These are phyloP conservation scores for Zenarchopterus dispar DNA, from an alignment of 2,797 vertebrate species.

Conservation along the genomic window DNA sequence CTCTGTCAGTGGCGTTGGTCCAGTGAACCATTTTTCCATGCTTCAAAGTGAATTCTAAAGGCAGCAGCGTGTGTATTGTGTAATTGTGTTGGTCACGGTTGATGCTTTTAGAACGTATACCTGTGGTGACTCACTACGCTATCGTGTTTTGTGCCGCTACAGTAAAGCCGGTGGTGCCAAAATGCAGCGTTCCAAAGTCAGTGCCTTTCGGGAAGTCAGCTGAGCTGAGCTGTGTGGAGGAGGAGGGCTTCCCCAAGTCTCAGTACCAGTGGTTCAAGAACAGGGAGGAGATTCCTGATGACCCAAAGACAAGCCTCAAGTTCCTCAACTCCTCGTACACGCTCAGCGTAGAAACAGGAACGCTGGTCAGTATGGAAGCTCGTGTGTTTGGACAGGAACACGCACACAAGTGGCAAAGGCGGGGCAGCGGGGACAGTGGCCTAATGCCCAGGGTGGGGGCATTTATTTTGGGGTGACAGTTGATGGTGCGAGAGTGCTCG, in stretches of 20 bases:
- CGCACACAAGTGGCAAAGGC: conserved; percentile 49
- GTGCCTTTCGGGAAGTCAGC: conserved; percentile 94
- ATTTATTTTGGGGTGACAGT: conserved; percentile 86
- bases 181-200: conserved; percentile 91
- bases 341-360: conserved; percentile 86
- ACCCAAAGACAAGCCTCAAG: conserved; percentile 86
- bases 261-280: conserved; percentile 96
- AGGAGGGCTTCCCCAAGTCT: conserved; percentile 91
- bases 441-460: conserved; percentile 69
- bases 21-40: conserved; percentile 27
- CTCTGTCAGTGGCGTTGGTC: conserved; percentile 25
- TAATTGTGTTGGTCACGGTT: neutral
- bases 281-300: conserved; percentile 85
- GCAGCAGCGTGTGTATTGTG: conserved; percentile 13
- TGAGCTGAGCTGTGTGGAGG: conserved; percentile 90
- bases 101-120: conserved; percentile 17
- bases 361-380: conserved; percentile 86
- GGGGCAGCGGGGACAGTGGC: conserved; percentile 67
- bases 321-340: conserved; percentile 92
- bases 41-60: conserved; percentile 16
- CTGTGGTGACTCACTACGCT: neutral
- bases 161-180: conserved; percentile 94
- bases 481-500: conserved; percentile 77
- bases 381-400: conserved; percentile 66
- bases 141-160: conserved; percentile 48